Evolutionary conservation across 1,140 invertebrate species (phyloP), one percentile per base, ranked within the genome.

Genomic region (Protaetia brevitarsis): DNA sequence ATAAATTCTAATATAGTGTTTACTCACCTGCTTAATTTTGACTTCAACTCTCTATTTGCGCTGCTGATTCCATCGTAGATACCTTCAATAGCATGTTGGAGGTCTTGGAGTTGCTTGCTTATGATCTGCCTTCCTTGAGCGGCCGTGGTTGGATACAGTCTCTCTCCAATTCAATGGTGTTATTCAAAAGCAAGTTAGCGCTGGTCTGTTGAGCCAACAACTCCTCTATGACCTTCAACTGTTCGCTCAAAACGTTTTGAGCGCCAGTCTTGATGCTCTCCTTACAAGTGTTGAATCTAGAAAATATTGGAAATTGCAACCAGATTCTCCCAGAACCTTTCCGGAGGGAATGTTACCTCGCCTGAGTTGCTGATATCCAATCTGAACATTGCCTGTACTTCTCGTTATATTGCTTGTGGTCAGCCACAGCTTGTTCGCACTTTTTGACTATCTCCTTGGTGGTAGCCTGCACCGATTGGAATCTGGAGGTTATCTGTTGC

Each of bases 371-470:
- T 51, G 88, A 84, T 13, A 97, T 82, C 90, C 92, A 94, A 69
- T 92, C 87, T 0, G 86, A 85, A 74, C 92, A 94, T 72, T 94
- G 88, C 30, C 90, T 88, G 77, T 94, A 94, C 71, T 94, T 94
- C 4, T 94, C 89, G 71, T 91, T 85, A 75, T 91, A 97, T 0
- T 82, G 79, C 65, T 87, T 86, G 73, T 97, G 94, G 77, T 97
- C 94, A 21, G 84, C 80, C 0, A 93, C 88, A 62, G 93, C 91
- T 83, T 96, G 91, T 75, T 96, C 93, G 78, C 94, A 97, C 81
- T 96, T 97, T 77, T 96, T 96, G 0, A 97, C 85, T 23, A 97
- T 83, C 81, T 96, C 95, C 82, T 96, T 97, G 0, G 92, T 88
- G 8, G 93, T 95, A 1, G 87, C 86, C 77, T 96, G 91, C 51